These are phyloP conservation scores for Neria commutata DNA, from an alignment of 2,888 invertebrate genomes.

Conservation along the genomic window DNA sequence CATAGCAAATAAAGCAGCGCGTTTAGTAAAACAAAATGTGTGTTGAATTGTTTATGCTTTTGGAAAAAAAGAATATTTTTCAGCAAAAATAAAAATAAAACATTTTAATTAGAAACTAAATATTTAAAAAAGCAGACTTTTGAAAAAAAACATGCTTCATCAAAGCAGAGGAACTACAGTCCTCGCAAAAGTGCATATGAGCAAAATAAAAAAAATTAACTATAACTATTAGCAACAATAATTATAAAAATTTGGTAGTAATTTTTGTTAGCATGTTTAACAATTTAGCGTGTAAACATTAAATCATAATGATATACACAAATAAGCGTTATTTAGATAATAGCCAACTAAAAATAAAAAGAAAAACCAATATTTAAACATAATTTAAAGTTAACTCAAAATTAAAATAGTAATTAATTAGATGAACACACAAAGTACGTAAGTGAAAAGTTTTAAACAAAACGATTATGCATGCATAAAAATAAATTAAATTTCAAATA, in stretches of 20 bases:
- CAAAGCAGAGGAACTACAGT: conserved; percentile 43
- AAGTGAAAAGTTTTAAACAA: background rate
- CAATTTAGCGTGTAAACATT: conserved; percentile 26
- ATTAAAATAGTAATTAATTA: background rate
- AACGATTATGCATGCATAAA: background rate
- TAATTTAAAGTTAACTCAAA: conserved; percentile 8
- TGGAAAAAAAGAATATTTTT: too few relatives aligned
- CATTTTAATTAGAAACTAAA: too few relatives aligned
- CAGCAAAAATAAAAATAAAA: too few relatives aligned
- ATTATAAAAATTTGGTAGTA: too few relatives aligned
- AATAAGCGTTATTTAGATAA: conserved; percentile 22
- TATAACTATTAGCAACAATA: conserved; percentile 26
- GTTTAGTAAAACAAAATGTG: background rate
- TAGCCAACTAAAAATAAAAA: conserved; percentile 22
- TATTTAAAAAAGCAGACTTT: conserved; percentile 21
- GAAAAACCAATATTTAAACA: conserved; percentile 8
- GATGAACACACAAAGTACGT: background rate
- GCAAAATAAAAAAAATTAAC: conserved; percentile 14
- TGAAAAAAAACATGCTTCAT: background rate
- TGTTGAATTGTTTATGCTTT: too few relatives aligned
- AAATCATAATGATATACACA: conserved; percentile 9
- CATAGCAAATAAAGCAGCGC: background rate
- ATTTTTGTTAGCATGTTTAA: too few relatives aligned
- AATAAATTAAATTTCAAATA: background rate
- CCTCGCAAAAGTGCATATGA: conserved; percentile 38